These are phyloP conservation scores for Heliconius melpomene DNA, from an alignment of 1,140 invertebrate species.

Conservation along the genomic window DNA sequence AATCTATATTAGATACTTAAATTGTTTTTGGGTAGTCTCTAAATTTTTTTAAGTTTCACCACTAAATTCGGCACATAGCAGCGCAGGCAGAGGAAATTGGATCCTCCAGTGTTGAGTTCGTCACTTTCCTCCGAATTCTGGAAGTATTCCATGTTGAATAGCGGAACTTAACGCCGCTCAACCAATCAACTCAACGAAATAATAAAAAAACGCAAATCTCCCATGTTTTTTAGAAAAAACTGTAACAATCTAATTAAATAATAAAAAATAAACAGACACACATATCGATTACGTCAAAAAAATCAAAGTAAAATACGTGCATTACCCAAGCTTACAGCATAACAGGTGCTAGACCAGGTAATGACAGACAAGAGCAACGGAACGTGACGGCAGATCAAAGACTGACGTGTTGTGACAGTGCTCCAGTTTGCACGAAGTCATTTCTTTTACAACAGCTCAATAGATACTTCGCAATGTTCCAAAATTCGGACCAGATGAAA, in stretches of 20 bases:
- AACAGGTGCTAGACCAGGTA: slow-evolving; percentile 36
- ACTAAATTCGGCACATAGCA: no score
- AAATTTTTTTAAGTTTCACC: no score
- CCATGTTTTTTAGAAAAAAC: no score
- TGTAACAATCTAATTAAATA: background rate
- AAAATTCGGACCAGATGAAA: slow-evolving; percentile 10
- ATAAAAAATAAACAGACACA: background rate
- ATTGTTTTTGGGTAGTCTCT: no score
- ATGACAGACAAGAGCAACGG: slow-evolving; percentile 46
- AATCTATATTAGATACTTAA: background rate
- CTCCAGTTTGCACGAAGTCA: slow-evolving; percentile 43
- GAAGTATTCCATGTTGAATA: no score
- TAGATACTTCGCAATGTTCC: slow-evolving; percentile 35
- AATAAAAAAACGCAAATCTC: no score
- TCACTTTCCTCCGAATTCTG: no score
- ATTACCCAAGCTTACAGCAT: slow-evolving; percentile 32
- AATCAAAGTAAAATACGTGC: background rate
- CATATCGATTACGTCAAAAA: background rate
- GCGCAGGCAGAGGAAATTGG: no score
- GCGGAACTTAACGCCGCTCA: no score
- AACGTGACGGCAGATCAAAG: slow-evolving; percentile 46
- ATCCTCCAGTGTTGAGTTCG: no score
- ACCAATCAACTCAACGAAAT: no score
- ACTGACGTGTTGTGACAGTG: slow-evolving; percentile 49
- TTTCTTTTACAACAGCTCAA: slow-evolving; percentile 30